Base-by-base conservation (phyloP, 1,140 invertebrate genomes). In the Ostrea edulis region DNA sequence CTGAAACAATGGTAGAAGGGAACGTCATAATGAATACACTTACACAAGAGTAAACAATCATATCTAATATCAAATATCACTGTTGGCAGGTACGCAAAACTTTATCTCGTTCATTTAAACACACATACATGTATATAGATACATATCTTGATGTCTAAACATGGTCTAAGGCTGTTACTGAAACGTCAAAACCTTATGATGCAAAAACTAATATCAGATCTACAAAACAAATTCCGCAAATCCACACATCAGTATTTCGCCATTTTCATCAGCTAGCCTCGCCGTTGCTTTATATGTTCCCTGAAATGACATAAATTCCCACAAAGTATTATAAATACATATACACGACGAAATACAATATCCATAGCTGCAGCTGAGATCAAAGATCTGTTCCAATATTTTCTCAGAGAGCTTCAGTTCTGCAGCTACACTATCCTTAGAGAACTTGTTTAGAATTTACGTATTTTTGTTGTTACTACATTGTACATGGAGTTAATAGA, bases 231-330 rank as follows among this genome's bases (percentile, higher is more conserved):
- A 90, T 65, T 88, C 85, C 11, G 87, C 85, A 65, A 85, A 86
- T 85, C 85, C 89, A 88, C 89, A 90, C 22, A 88, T 44, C 35
- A 88, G 29, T n/a, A 88, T 22, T 81, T 90, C 84, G 0, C 83
- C 89, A 8, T 88, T 68, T 55, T 51, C 53, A 85, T 90, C 81
- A n/a, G 86, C 85, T 25, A 88, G 52, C 54, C 85, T 88, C 9
- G 89, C 87, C n/a, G 88, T 90, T 11, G 87, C 86, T 14, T 68
- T 82, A 77, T 90, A 90, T 25, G 51, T 86, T 35, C 89, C 89
- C 89, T 90, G 81, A 51, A 85, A 84, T 17, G 14, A n/a, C n/a
- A n/a, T n/a, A n/a, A n/a, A 88, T 83, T 71, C 0, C 35, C 25
- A 85, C 14, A 85, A 44, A 83, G n/a, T 14, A 51, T 44, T 7